Base-by-base conservation (phyloP, 2,113 vertebrate species). In the Parotia lawesii region DNA sequence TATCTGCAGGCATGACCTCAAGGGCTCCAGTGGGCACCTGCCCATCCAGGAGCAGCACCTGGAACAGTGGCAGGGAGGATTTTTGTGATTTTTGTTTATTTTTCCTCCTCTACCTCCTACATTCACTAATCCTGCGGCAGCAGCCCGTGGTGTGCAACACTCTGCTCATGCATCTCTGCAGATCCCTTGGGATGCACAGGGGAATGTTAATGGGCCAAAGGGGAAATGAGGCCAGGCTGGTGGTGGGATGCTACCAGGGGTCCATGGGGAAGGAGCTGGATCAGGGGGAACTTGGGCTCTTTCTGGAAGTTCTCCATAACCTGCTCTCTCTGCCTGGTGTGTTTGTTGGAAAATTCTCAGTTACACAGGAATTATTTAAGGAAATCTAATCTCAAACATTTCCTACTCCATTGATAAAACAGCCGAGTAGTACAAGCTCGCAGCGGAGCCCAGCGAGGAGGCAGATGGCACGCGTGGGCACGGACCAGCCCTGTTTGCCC, bases 1-100 rank as follows among this genome's bases (percentile, higher is more conserved):
- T 11, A 16, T 20, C 57, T 24, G n/a, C 35, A 47, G 42, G 17
- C 0, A 0, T 14, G 48, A 21, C 42, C 45, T 53, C 0, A 0
- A 54, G 28, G 35, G n/a, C 70, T 90, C 57, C 38, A 11, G 3
- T 15, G 5, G 45, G 45, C 31, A 11, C 73, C 14, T 23, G 28
- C 45, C 37, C 42, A 7, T 35, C 28, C 74, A 16, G 12, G 3
- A 79, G 33, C 40, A 27, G 47, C 45, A 28, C 18, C 40, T 76
- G 33, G 2, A 33, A 10, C 28, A 45, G 44, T 25, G n/a, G 38
- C 44, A 37, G n/a, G 15, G 53, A n/a, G 33, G 47, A 51, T 5
- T 23, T 45, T n/a, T 3, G 5, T 64, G 35, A 15, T 38, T 47
- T 40, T 45, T 42, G 9, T 35, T 48, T 58, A 2, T n/a, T 29